Conservation (phyloP, 2,888 invertebrate genomes). For the Melanotus villosus region DNA sequence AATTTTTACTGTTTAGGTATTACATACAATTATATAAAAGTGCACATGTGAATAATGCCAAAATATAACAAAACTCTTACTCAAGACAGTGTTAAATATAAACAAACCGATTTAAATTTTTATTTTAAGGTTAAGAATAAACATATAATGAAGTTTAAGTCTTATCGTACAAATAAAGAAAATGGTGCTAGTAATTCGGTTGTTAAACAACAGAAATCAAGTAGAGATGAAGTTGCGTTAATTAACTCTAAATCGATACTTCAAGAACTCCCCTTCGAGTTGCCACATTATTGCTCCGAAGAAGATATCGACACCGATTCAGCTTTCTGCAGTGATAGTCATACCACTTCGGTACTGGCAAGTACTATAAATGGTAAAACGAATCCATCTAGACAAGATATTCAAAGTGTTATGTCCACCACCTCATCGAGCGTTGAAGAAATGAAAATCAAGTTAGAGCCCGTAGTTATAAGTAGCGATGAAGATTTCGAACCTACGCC, state of each 20-base stretch:
- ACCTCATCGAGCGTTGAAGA: neutral
- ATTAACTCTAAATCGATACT: no score
- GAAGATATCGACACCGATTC: neutral
- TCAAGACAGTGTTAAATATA: neutral
- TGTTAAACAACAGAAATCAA: no score
- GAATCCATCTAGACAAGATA: no score
- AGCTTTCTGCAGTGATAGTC: neutral
- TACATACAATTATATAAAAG: no score
- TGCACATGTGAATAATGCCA: no score
- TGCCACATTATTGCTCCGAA: neutral
- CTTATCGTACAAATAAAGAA: neutral
- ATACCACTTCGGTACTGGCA: no score
- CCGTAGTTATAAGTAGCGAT: neutral
- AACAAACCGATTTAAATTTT: neutral
- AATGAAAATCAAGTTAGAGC: neutral
- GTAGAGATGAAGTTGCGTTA: no score
- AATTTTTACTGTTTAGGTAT: no score
- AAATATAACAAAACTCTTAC: no score
- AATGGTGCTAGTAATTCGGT: neutral
- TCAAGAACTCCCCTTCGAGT: neutral
- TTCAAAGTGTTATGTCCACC: no score
- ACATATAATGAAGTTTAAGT: neutral
- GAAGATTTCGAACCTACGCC: constrained; percentile 9
- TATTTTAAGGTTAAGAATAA: neutral
- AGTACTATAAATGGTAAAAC: no score